These are phyloP conservation scores for Limanda limanda DNA, from an alignment of 2,113 vertebrate species.

Conservation along the genomic window DNA sequence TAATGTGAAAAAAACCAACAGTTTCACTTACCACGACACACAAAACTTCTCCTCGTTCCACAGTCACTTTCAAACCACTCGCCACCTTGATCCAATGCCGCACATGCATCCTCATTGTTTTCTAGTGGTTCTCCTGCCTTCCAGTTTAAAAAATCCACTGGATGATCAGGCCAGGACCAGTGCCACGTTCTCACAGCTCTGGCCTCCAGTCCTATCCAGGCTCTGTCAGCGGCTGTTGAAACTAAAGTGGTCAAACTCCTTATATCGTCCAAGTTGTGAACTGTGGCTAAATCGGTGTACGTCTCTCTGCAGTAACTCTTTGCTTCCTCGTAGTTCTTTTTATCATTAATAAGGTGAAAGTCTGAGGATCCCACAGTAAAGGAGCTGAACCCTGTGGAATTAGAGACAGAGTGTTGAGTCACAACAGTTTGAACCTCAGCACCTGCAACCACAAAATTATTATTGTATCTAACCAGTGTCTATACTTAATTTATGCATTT, in stretches of 20 bases:
- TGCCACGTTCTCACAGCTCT: slow-evolving; percentile 60
- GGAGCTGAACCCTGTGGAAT: slow-evolving; percentile 53
- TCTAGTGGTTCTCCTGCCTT: slow-evolving; percentile 26
- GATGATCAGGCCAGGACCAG: slow-evolving; percentile 63
- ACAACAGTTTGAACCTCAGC: not conserved
- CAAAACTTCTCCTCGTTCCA: slow-evolving; percentile 38
- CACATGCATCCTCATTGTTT: slow-evolving; percentile 48
- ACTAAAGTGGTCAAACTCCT: slow-evolving; percentile 33
- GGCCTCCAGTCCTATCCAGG: slow-evolving; percentile 77
- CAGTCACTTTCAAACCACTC: slow-evolving; percentile 72
- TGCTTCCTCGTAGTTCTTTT: slow-evolving; percentile 53
- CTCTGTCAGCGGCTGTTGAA: not conserved
- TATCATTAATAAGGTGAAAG: slow-evolving; percentile 52
- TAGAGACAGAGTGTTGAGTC: not conserved
- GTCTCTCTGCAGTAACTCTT: slow-evolving; percentile 67
- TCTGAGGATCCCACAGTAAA: slow-evolving; percentile 41
- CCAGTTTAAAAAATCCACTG: slow-evolving; percentile 69
- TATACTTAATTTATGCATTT: not conserved
- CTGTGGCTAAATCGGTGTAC: slow-evolving; percentile 69
- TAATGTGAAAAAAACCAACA: not conserved
- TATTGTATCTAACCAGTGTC: not conserved
- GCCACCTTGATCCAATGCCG: slow-evolving; percentile 56
- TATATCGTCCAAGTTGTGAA: slow-evolving; percentile 62
- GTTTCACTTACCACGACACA: slow-evolving; percentile 72
- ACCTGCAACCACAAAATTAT: not conserved